A percentile compares a stretch with the other conserved stretches of the same genome.
These are phyloP conservation scores for Myotis lucifugus DNA, from an alignment of 2,113 vertebrate genomes.

Conservation along the genomic window DNA sequence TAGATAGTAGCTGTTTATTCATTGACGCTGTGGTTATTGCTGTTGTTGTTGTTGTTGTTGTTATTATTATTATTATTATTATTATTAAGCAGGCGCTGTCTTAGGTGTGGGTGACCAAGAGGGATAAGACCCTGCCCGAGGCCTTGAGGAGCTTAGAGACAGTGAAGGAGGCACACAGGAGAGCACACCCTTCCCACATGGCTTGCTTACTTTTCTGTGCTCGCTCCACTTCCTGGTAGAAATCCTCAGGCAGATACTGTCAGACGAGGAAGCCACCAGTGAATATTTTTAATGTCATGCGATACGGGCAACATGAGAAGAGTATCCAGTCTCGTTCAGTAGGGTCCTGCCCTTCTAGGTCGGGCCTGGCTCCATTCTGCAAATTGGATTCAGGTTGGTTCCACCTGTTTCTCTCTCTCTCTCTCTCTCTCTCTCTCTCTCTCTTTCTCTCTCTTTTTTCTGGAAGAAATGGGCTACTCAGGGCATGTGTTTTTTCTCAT, in stretches of 20 bases:
- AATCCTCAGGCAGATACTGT: neutral
- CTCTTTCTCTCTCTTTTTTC: neutral
- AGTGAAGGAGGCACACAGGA: neutral
- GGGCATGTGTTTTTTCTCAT: neutral
- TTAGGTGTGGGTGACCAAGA: no score
- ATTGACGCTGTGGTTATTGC: neutral
- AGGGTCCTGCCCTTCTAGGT: neutral
- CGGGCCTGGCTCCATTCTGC: neutral
- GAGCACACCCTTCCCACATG: neutral
- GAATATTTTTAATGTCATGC: rapidly evolving
- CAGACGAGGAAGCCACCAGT: no score
- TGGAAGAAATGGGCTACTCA: neutral
- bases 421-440: neutral
- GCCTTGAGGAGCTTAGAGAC: neutral
- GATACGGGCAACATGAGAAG: rapidly evolving
- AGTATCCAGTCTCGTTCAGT: neutral
- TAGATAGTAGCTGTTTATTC: neutral
- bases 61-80: neutral
- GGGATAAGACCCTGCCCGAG: neutral
- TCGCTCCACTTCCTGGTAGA: neutral
- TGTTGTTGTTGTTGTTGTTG: neutral
- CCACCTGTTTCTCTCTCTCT: neutral
- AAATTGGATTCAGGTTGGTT: neutral
- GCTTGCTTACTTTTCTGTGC: neutral
- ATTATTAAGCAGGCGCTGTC: neutral